A percentile compares a stretch with the other conserved stretches of the same genome.
Evolutionary conservation across 2,888 invertebrate genomes (phyloP).

Genomic region (Junonia oenone): DNA sequence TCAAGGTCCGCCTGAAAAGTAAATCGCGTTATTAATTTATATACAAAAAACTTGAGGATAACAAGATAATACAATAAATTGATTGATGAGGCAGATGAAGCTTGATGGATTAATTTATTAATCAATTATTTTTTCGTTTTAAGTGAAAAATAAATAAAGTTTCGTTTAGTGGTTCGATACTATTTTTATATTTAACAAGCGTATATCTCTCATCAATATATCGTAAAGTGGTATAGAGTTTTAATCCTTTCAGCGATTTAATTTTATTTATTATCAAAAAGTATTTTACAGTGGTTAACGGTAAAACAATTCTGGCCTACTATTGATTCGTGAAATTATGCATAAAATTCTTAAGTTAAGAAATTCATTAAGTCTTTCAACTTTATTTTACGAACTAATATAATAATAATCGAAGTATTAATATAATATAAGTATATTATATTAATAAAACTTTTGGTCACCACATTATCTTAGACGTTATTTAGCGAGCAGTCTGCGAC

Average conservation of each 20-base stretch:
- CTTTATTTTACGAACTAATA: not conserved
- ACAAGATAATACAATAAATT: constrained; percentile 6
- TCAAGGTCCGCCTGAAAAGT: constrained; percentile 11
- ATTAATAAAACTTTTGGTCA: not conserved
- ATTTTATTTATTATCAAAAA: no score
- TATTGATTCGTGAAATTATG: no score
- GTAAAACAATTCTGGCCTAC: no score
- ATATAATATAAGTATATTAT: not conserved
- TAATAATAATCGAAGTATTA: not conserved
- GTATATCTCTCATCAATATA: no score
- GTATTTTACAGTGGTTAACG: no score
- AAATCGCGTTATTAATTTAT: not conserved
- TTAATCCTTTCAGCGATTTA: no score
- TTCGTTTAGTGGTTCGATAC: no score
- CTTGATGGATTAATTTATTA: not conserved
- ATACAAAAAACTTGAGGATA: not conserved
- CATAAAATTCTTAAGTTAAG: not conserved
- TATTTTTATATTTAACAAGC: not conserved
- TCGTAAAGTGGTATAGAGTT: no score
- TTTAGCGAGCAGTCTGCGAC: constrained; percentile 9
- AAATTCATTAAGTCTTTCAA: not conserved
- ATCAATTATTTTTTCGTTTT: not conserved
- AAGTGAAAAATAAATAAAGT: not conserved
- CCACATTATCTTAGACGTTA: constrained; percentile 12
- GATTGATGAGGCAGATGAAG: constrained; percentile 3